These are phyloP conservation scores for Melanogrammus aeglefinus DNA, from an alignment of 2,797 vertebrate species.

Conservation along the genomic window DNA sequence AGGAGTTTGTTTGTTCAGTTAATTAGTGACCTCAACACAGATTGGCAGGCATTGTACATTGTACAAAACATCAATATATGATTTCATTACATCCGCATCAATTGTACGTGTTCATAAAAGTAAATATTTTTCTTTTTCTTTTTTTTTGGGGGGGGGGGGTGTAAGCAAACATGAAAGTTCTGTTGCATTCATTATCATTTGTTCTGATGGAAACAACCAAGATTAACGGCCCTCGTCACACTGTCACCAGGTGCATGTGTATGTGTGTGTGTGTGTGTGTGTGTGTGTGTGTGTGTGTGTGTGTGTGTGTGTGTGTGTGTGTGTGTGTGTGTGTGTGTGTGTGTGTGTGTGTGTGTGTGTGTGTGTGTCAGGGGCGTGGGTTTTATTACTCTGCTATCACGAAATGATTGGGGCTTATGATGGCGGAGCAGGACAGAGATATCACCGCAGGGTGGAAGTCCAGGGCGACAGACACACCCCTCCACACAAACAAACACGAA, in stretches of 20 bases:
- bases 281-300: background rate
- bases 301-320: background rate
- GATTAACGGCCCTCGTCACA: conserved; percentile 7
- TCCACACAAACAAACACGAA: conserved; percentile 5
- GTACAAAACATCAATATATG: background rate
- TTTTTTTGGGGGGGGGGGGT: too few species aligned
- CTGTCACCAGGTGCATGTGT: background rate
- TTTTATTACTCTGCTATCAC: background rate
- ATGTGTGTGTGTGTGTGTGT: conserved; percentile 4
- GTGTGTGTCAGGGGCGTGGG: background rate
- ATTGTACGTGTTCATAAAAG: background rate
- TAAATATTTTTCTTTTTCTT: background rate
- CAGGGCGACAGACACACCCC: background rate
- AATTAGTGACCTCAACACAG: background rate
- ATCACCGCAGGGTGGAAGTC: background rate
- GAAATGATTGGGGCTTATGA: conserved; percentile 17
- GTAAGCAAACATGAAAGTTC: background rate
- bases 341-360: background rate
- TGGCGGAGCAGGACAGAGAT: background rate
- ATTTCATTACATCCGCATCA: background rate
- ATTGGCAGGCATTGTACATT: background rate
- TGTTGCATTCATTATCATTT: background rate
- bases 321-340: background rate
- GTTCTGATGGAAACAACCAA: background rate
- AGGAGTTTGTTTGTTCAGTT: background rate